Conservation (phyloP, 2,888 invertebrate species). For the Anthoptus insignis region DNA sequence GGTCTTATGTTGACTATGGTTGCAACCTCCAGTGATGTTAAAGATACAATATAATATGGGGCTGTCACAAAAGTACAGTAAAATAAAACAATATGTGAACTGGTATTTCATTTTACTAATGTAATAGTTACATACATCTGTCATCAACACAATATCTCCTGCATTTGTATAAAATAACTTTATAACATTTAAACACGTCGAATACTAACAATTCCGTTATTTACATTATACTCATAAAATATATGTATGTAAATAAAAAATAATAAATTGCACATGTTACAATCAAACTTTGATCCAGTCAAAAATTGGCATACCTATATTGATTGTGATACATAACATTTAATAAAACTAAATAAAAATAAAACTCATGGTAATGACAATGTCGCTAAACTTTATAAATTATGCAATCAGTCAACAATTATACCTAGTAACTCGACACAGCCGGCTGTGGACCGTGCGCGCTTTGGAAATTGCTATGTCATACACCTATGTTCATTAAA, state of each 20-base stretch:
- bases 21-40: too few relatives aligned
- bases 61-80: conserved; percentile 36
- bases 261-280: conserved; percentile 74
- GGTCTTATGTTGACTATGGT: too few relatives aligned
- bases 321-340: conserved; percentile 50
- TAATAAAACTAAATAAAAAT: conserved; percentile 63
- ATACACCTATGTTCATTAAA: conserved; percentile 14
- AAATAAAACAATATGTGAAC: conserved; percentile 59
- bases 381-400: conserved; percentile 71
- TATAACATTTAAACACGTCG: conserved; percentile 64
- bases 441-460: not conserved
- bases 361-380: conserved; percentile 63
- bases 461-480: not conserved
- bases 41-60: too few relatives aligned
- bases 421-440: conserved; percentile 35
- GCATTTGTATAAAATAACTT: conserved; percentile 70
- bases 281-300: conserved; percentile 85
- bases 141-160: conserved; percentile 55
- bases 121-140: conserved; percentile 51
- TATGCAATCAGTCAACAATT: conserved; percentile 78
- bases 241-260: conserved; percentile 58
- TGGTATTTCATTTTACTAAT: conserved; percentile 52
- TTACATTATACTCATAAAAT: conserved; percentile 56
- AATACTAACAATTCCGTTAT: conserved; percentile 57
- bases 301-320: conserved; percentile 65